phyloP scores from a whole-genome alignment of 2,797 vertebrate species.

The Phrynocephalus guinanensis region DNA sequence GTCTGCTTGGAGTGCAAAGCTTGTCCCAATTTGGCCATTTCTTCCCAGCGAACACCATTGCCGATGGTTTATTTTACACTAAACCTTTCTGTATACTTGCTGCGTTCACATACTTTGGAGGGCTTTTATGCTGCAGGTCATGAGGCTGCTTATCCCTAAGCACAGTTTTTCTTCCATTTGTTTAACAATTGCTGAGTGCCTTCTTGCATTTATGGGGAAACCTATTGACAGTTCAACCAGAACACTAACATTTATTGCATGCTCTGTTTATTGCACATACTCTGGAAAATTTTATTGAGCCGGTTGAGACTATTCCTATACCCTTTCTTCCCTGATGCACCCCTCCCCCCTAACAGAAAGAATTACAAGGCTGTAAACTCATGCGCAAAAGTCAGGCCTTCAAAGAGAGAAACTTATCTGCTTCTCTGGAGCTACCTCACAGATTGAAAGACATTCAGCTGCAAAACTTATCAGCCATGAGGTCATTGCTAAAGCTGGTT shows the following conservation, averaged over 20 bases:
- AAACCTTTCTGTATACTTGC: slow-evolving; percentile 47
- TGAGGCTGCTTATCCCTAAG: slow-evolving; percentile 49
- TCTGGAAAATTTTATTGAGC: slow-evolving; percentile 54
- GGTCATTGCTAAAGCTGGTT: slow-evolving; percentile 69
- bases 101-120: slow-evolving; percentile 54
- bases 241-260: slow-evolving; percentile 57
- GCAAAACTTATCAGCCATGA: slow-evolving; percentile 70
- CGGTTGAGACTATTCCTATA: slow-evolving; percentile 27
- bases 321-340: background rate
- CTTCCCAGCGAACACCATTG: slow-evolving; percentile 26
- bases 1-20: background rate
- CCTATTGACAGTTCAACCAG: slow-evolving; percentile 61
- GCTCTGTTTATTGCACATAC: slow-evolving; percentile 60
- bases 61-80: slow-evolving; percentile 35
- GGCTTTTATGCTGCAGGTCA: slow-evolving; percentile 53
- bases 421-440: slow-evolving; percentile 57
- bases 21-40: slow-evolving; percentile 12
- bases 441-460: slow-evolving; percentile 63
- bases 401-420: slow-evolving; percentile 59
- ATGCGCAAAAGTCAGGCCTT: slow-evolving; percentile 63
- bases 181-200: slow-evolving; percentile 69
- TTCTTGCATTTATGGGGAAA: slow-evolving; percentile 65
- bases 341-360: slow-evolving; percentile 10
- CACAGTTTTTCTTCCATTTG: slow-evolving; percentile 59
- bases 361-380: slow-evolving; percentile 47